phyloP scores from a whole-genome alignment of 2,888 invertebrate genomes.

The Penaeus monodon region DNA sequence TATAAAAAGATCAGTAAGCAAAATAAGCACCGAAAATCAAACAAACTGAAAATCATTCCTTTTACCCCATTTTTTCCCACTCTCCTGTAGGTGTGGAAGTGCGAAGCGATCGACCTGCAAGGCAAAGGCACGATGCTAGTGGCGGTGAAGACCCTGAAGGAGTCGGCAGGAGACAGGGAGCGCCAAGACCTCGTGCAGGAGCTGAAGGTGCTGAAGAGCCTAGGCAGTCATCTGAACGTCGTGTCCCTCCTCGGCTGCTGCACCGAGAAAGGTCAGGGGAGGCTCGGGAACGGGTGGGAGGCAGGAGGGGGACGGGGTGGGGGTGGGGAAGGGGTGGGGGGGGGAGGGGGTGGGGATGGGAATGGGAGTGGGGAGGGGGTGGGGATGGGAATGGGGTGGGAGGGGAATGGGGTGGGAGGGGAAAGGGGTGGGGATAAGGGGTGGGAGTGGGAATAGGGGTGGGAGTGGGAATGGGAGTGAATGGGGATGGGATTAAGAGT shows the following conservation, averaged over 20 bases:
- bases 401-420: too few relatives aligned
- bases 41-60: too few relatives aligned
- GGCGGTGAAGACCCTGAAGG: slow-evolving; percentile 92
- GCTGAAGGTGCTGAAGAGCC: slow-evolving; percentile 84
- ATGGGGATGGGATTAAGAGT: too few relatives aligned
- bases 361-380: not conserved
- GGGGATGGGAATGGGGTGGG: too few relatives aligned
- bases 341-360: not conserved
- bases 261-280: slow-evolving; percentile 80
- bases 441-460: too few relatives aligned
- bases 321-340: not conserved
- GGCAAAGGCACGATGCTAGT: slow-evolving; percentile 80
- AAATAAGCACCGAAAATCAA: too few relatives aligned
- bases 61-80: too few relatives aligned
- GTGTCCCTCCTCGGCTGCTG: slow-evolving; percentile 86
- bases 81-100: slow-evolving; percentile 73
- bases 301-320: too few relatives aligned
- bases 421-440: too few relatives aligned
- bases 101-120: slow-evolving; percentile 53
- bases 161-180: slow-evolving; percentile 82
- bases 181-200: slow-evolving; percentile 82
- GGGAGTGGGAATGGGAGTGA: not conserved
- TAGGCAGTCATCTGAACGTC: slow-evolving; percentile 86
- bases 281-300: not conserved
- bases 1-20: too few relatives aligned